A percentile compares a stretch with the other conserved stretches of the same genome.
Evolutionary conservation across 2,113 vertebrate genomes (phyloP).

Genomic region (Cercocebus atys): DNA sequence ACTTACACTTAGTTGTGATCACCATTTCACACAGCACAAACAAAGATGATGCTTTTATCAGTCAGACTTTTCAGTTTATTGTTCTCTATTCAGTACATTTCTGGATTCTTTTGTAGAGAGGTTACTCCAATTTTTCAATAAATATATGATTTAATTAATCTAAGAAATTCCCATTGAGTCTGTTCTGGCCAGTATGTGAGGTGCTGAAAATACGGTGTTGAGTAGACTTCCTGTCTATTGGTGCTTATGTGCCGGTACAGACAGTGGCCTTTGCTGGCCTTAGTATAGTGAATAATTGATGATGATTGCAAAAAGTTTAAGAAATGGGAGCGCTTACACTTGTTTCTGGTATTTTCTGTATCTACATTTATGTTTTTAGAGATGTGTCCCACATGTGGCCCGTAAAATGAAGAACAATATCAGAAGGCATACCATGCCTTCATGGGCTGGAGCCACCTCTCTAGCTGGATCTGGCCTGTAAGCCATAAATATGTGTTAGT

Average conservation of each 20-base stretch:
- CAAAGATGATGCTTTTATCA: background rate
- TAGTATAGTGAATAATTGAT: background rate
- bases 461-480: background rate
- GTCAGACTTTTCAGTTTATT: background rate
- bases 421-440: accelerated
- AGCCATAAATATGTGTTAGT: background rate
- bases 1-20: background rate
- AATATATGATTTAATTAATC: background rate
- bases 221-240: background rate
- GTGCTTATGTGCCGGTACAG: background rate
- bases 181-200: background rate
- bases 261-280: background rate
- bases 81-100: background rate
- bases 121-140: background rate
- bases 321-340: background rate
- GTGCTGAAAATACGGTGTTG: background rate
- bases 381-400: background rate
- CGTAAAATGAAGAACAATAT: background rate
- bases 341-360: background rate
- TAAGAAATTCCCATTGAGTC: background rate
- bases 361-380: background rate
- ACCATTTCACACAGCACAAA: background rate
- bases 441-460: background rate
- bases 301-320: background rate
- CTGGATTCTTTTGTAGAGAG: background rate